Evolutionary conservation across 1,140 invertebrate species (phyloP), one percentile per base, ranked within the genome.

Genomic region (Anoplophora glabripennis): DNA sequence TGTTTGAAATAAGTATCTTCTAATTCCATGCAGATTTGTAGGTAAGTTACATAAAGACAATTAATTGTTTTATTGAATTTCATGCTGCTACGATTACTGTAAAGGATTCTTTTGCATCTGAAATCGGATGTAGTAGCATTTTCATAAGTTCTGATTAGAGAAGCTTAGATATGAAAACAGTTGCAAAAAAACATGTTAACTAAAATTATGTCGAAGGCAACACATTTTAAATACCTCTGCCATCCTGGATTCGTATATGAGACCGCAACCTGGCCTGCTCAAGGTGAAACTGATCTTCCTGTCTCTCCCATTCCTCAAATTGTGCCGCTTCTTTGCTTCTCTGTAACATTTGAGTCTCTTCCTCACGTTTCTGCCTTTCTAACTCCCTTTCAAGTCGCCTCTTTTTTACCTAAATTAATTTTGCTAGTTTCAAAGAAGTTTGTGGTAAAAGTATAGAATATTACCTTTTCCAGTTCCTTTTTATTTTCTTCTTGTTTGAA

Each of bases 161-260:
- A n/a, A n/a, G n/a, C n/a, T n/a, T n/a, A n/a, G n/a, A n/a, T n/a
- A n/a, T n/a, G n/a, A n/a, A n/a, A n/a, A n/a, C n/a, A n/a, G n/a
- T n/a, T n/a, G n/a, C n/a, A n/a, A n/a, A n/a, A n/a, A n/a, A n/a
- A n/a, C n/a, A n/a, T n/a, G n/a, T n/a, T n/a, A n/a, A n/a, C n/a
- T n/a, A n/a, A n/a, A n/a, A n/a, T n/a, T n/a, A n/a, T n/a, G n/a
- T n/a, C n/a, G n/a, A n/a, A n/a, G n/a, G n/a, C n/a, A n/a, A n/a
- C n/a, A n/a, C n/a, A n/a, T n/a, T n/a, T n/a, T 18, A 46, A 81
- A 79, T 61, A 65, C 67, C 65, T 73, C 93, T 77, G 7, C 94
- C 94, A 78, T 98, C 94, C 64, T 96, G 89, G 41, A 99, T 99
- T 57, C 97, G 84, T 57, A 99, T 98, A 69, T 91, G 86, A 41